phyloP scores from a whole-genome alignment of 2,113 vertebrate species.

The Myrmophylax atrothorax region DNA sequence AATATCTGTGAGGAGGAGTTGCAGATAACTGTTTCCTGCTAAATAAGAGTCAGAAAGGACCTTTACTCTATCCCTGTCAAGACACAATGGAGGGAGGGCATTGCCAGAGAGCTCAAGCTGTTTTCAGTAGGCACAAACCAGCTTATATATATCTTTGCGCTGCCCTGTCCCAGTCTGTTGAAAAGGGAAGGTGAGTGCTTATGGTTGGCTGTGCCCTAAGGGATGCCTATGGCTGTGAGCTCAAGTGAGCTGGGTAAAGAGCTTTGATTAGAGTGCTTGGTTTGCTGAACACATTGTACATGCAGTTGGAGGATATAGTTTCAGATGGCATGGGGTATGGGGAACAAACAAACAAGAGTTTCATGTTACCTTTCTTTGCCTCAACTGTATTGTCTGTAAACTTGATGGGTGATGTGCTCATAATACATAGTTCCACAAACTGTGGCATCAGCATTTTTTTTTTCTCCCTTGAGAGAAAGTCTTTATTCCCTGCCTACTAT shows the following conservation, averaged over 20 bases:
- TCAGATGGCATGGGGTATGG: background rate
- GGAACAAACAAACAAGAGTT: background rate
- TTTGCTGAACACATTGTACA: rapidly evolving
- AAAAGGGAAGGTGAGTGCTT: background rate
- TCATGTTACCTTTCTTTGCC: background rate
- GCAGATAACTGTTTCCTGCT: constrained; percentile 35
- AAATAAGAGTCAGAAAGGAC: constrained; percentile 3
- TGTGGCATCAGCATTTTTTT: background rate
- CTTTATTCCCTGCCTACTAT: background rate
- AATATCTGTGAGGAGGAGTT: constrained; percentile 43
- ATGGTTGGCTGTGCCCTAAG: background rate
- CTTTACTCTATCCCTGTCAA: constrained; percentile 27
- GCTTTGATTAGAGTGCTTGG: background rate
- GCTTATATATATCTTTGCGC: background rate
- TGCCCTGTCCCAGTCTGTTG: rapidly evolving
- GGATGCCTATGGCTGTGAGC: background rate
- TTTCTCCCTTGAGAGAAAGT: background rate
- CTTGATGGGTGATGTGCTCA: background rate
- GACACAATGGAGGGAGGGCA: constrained; percentile 37
- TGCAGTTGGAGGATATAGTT: background rate
- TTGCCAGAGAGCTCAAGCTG: background rate
- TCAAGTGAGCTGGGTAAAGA: background rate
- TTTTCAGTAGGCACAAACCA: background rate
- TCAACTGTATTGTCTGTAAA: background rate
- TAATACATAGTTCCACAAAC: background rate